A percentile compares a stretch with the other conserved stretches of the same genome.
These are phyloP conservation scores for Fragum fragum DNA, from an alignment of 2,888 invertebrate genomes.

Conservation along the genomic window DNA sequence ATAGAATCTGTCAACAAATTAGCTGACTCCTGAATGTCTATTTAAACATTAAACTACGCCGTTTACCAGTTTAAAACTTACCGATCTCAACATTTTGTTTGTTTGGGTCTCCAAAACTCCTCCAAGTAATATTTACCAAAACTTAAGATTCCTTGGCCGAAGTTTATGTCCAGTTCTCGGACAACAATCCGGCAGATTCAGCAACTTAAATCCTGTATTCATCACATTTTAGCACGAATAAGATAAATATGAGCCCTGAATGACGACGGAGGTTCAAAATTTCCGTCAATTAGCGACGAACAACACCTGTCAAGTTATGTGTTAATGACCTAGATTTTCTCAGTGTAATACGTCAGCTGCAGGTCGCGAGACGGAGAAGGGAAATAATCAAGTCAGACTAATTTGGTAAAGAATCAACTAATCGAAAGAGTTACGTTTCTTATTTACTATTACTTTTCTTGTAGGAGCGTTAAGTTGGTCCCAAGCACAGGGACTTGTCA, in stretches of 20 bases:
- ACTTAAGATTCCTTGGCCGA: not conserved
- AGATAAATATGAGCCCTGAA: not conserved
- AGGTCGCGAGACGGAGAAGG: conserved; percentile 11
- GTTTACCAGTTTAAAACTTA: conserved; percentile 7
- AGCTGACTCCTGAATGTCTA: conserved; percentile 6
- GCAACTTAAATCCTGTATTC: not conserved
- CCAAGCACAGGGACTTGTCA: too few species aligned
- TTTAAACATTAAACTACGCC: conserved; percentile 23
- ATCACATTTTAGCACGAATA: not conserved
- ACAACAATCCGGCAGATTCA: not conserved
- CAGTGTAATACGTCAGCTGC: conserved; percentile 15
- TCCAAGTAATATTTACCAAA: not conserved
- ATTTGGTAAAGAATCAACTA: too few species aligned
- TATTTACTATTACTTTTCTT: too few species aligned
- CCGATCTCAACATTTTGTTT: conserved; percentile 18
- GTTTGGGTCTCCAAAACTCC: not conserved
- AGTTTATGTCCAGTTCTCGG: not conserved
- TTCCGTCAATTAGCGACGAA: conserved; percentile 15
- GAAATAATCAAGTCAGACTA: not conserved
- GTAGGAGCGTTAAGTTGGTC: too few species aligned
- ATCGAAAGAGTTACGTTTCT: too few species aligned
- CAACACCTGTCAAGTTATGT: conserved; percentile 27
- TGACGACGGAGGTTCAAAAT: conserved; percentile 12
- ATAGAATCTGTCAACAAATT: conserved; percentile 17
- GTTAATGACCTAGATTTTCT: conserved; percentile 27